Conservation (phyloP, 2,888 invertebrate species). For the Congeria kusceri region DNA sequence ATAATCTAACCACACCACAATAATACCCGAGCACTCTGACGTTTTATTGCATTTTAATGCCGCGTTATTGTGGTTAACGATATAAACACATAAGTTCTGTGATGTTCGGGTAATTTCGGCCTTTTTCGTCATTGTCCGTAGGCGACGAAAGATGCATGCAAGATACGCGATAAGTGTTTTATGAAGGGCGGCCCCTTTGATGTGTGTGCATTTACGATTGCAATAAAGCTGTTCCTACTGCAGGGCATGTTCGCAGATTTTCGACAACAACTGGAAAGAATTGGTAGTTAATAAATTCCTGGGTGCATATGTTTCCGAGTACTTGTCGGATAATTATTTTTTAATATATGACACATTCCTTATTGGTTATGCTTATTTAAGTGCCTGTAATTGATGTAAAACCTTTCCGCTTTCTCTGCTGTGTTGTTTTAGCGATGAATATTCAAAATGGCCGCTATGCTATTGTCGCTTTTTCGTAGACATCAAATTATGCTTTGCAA, state of each 20-base stretch:
- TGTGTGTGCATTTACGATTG: constrained; percentile 45
- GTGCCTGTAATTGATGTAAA: too few species aligned
- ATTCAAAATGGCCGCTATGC: too few species aligned
- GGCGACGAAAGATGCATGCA: constrained; percentile 40
- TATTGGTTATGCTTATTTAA: too few species aligned
- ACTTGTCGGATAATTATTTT: too few species aligned
- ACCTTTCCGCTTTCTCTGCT: too few species aligned
- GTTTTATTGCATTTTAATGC: constrained; percentile 57
- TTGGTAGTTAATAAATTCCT: constrained; percentile 14
- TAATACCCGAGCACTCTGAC: constrained; percentile 24
- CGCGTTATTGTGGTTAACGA: constrained; percentile 40
- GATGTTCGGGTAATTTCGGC: constrained; percentile 52
- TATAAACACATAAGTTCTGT: constrained; percentile 50
- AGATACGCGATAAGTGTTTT: constrained; percentile 60
- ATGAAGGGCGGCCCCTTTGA: constrained; percentile 52
- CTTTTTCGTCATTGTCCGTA: constrained; percentile 45
- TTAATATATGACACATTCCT: too few species aligned
- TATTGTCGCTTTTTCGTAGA: too few species aligned
- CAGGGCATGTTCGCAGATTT: constrained; percentile 51
- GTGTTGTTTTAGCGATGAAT: too few species aligned
- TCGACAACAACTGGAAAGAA: constrained; percentile 34
- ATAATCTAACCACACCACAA: constrained; percentile 8
- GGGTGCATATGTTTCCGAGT: too few species aligned
- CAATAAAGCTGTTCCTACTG: constrained; percentile 43
- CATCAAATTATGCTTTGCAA: too few species aligned